Evolutionary conservation across 92 coral and sea anemone genomes (phyloP).

Genomic region (Umimayanthus chanpuru): DNA sequence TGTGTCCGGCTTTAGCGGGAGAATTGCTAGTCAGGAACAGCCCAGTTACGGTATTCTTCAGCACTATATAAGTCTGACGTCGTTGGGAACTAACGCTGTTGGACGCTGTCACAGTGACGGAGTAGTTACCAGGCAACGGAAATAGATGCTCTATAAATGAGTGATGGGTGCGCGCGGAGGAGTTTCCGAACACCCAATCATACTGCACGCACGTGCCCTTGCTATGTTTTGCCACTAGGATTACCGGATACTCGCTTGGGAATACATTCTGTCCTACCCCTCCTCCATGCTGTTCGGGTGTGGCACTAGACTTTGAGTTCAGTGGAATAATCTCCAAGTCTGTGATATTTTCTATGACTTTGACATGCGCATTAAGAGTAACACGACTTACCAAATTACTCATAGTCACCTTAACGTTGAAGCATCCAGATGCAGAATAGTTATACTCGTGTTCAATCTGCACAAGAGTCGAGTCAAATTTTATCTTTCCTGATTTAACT

Average conservation of each 20-base stretch:
- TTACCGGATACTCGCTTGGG: conserved; percentile 85
- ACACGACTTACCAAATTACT: conserved; percentile 72
- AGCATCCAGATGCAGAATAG: conserved; percentile 77
- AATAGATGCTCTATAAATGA: conserved; percentile 53
- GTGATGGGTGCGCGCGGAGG: not conserved
- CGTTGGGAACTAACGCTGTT: conserved; percentile 39
- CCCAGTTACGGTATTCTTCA: conserved; percentile 72
- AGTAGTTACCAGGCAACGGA: conserved; percentile 72
- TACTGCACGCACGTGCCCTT: conserved; percentile 75
- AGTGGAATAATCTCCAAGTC: conserved; percentile 51
- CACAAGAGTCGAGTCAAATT: conserved; percentile 31
- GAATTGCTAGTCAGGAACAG: conserved; percentile 71
- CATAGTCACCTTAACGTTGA: conserved; percentile 51
- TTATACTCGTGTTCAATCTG: conserved; percentile 43
- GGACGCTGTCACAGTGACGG: conserved; percentile 51
- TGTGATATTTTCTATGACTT: conserved; percentile 54
- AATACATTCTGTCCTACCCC: conserved; percentile 60
- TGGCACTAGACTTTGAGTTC: conserved; percentile 54
- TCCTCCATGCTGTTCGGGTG: conserved; percentile 52
- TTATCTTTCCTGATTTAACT: conserved; percentile 1
- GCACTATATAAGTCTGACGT: conserved; percentile 7
- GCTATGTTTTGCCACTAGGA: conserved; percentile 50
- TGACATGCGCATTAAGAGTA: conserved; percentile 55
- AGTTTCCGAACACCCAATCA: conserved; percentile 71
- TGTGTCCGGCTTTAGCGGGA: conserved; percentile 60